phyloP scores from a whole-genome alignment of 2,797 vertebrate species.

The Acridotheres tristis region DNA sequence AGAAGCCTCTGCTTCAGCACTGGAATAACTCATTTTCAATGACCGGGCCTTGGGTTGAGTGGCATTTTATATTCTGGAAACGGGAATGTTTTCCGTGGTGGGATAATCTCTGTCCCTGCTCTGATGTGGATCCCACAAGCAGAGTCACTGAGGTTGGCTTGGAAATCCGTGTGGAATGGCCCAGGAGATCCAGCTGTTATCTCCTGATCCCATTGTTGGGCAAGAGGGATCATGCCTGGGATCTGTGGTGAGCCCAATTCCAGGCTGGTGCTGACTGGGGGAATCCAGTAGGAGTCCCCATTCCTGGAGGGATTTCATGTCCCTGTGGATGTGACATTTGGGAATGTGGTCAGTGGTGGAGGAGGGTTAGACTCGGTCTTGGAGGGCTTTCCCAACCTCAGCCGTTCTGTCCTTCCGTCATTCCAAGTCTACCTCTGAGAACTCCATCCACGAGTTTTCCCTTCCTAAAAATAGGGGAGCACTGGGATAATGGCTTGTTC shows the following conservation, averaged over 20 bases:
- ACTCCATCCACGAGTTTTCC: not conserved
- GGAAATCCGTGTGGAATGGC: not conserved
- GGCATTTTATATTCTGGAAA: not conserved
- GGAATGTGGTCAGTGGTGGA: not conserved
- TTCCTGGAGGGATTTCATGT: not conserved
- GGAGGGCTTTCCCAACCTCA: not conserved
- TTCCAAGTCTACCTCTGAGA: not conserved
- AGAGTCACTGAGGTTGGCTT: not conserved
- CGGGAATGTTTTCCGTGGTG: not conserved
- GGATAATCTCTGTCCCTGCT: not conserved
- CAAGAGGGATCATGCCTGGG: not conserved
- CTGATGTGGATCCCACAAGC: not conserved
- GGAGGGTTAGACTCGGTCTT: accelerated
- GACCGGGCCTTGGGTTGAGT: accelerated
- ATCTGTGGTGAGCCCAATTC: not conserved
- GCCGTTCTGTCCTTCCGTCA: accelerated
- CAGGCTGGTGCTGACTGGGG: not conserved
- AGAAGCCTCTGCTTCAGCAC: not conserved
- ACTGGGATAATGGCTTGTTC: not conserved
- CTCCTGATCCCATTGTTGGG: accelerated
- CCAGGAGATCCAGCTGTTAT: not conserved
- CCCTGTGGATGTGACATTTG: not conserved
- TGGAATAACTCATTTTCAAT: not conserved
- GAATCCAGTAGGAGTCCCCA: not conserved
- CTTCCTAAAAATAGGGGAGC: not conserved